Evolutionary conservation across 2,797 vertebrate species (phyloP), one percentile per base, ranked within the genome.

Genomic region (Forpus xanthops): DNA sequence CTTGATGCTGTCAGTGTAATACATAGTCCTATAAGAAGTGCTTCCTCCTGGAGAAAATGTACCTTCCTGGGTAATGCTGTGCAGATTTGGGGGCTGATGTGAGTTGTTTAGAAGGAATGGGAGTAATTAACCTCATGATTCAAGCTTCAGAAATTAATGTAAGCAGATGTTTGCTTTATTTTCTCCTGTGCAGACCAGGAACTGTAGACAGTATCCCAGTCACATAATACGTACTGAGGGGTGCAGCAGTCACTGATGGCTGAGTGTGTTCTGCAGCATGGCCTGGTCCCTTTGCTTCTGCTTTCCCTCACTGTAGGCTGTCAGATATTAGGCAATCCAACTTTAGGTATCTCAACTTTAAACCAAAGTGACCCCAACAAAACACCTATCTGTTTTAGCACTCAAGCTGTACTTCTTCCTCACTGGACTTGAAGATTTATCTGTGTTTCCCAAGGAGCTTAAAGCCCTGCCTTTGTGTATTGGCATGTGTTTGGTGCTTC

Each of bases 241-340:
- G 2, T 14, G 13, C 41, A 16, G 45, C 67, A 82, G 45, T 31
- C 13, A 3, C 67, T 17, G 78, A 9, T 11, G 53, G 64, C 67
- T 47, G 47, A 33, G 39, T 3, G n/a, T 42, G 42, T 33, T 33
- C 49, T 37, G 37, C 44, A 78, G 23, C 1, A 37, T 42, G 61
- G 24, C 23, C 4, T 21, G 3, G 23, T 31, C 27, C 49, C 21
- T 70, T n/a, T 77, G 19, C 75, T 84, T 20, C 60, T 65, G 8
- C 23, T 52, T 31, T 44, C 41, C 39, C 65, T 74, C 13, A 7
- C 42, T 49, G 44, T 62, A 78, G 65, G 3, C 3, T 6, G 12
- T 7, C 0, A 0, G 28, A 5, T 0, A 0, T 9, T 6, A 21
- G 31, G 20, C 27, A n/a, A n/a, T n/a, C n/a, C n/a, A n/a, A n/a